Conservation (phyloP, 2,113 vertebrate species). For the Otis tarda region DNA sequence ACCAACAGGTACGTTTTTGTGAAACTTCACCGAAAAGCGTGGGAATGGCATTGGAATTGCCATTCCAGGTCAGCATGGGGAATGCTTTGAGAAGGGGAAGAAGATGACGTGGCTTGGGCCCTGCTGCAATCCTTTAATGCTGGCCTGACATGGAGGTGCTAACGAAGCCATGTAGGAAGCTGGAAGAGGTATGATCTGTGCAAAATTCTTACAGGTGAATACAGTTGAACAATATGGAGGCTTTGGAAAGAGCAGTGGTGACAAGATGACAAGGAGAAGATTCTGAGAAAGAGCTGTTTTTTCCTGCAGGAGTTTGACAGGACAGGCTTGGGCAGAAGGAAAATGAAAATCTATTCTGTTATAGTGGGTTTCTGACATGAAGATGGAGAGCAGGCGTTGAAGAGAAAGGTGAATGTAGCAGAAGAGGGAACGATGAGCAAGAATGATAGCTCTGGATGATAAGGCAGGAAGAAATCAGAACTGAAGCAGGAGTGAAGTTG, state of each 20-base stretch:
- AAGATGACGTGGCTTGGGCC: background rate
- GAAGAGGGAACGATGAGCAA: background rate
- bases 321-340: background rate
- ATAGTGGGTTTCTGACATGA: background rate
- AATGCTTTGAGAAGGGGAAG: fast-evolving
- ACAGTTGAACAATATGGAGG: background rate
- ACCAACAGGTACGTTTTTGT: background rate
- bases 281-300: background rate
- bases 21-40: background rate
- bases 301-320: background rate
- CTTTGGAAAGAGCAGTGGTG: background rate
- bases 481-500: background rate
- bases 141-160: fast-evolving
- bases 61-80: background rate
- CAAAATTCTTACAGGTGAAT: background rate
- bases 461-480: background rate
- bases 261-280: background rate
- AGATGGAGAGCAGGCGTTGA: background rate
- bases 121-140: background rate
- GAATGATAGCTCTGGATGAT: background rate
- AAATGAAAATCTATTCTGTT: background rate
- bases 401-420: background rate
- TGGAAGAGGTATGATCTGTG: background rate
- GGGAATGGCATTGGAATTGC: no score
- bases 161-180: background rate